These are phyloP conservation scores for Anthrax anthrax DNA, from an alignment of 2,888 invertebrate species.

Conservation along the genomic window DNA sequence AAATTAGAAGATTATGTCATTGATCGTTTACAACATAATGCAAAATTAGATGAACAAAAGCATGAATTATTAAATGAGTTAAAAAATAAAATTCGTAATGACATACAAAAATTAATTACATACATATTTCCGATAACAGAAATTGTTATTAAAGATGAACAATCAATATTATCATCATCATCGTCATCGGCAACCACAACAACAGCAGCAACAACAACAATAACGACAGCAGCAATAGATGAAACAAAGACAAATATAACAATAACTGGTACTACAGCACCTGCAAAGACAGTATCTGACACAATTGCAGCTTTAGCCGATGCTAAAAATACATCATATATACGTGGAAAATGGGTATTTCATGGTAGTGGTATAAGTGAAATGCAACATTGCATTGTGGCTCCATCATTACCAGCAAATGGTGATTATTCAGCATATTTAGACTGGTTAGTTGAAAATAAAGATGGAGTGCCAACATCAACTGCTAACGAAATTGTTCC, in stretches of 20 bases:
- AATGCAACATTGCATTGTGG: constrained; percentile 60
- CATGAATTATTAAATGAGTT: constrained; percentile 39
- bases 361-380: constrained; percentile 48
- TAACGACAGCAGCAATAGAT: background rate
- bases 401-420: constrained; percentile 69
- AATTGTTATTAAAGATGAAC: constrained; percentile 27
- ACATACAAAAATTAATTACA: constrained; percentile 47
- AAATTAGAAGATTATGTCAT: constrained; percentile 42
- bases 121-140: constrained; percentile 53
- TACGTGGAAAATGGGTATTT: constrained; percentile 61
- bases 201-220: background rate
- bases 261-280: no score
- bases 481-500: constrained; percentile 39
- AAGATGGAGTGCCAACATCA: constrained; percentile 30
- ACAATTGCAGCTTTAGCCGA: constrained; percentile 48
- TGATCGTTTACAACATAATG: constrained; percentile 38
- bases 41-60: constrained; percentile 37
- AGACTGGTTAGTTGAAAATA: constrained; percentile 52
- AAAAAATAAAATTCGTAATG: constrained; percentile 41
- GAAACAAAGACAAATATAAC: background rate
- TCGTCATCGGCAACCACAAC: constrained; percentile 3
- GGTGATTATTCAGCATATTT: constrained; percentile 70
- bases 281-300: constrained; percentile 17
- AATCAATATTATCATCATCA: background rate
- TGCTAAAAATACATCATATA: constrained; percentile 63